These are phyloP conservation scores for Magallana ariakensis DNA, from an alignment of 1,140 invertebrate genomes.

Conservation along the genomic window DNA sequence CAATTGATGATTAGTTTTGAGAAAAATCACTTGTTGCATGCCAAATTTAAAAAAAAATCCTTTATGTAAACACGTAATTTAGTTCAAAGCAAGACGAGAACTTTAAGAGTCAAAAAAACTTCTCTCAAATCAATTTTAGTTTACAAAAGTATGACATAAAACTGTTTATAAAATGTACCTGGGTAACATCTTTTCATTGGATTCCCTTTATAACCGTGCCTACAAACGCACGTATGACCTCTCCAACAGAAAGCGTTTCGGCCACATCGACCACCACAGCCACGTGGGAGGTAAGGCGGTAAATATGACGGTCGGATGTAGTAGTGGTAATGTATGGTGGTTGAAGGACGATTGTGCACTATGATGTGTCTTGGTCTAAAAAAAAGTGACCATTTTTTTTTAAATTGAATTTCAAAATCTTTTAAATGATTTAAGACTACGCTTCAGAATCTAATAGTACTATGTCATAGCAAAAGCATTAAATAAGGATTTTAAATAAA, in stretches of 20 bases:
- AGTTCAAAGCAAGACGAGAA: too few relatives aligned
- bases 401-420: background rate
- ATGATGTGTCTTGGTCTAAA: background rate
- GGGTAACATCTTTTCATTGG: background rate
- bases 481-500: background rate
- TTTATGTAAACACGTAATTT: too few relatives aligned
- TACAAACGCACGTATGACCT: constrained; percentile 1
- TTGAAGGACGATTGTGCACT: background rate
- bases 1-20: too few relatives aligned
- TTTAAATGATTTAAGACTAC: background rate
- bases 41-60: too few relatives aligned
- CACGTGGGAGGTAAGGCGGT: background rate
- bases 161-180: background rate
- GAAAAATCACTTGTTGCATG: too few relatives aligned
- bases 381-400: background rate
- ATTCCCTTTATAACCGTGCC: constrained; percentile 2
- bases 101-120: too few relatives aligned
- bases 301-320: background rate
- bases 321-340: background rate
- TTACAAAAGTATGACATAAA: too few relatives aligned
- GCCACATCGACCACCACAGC: background rate
- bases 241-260: background rate
- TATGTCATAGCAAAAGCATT: too few relatives aligned
- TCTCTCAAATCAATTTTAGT: too few relatives aligned
- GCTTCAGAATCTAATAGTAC: too few relatives aligned